A percentile compares a stretch with the other conserved stretches of the same genome.
These are phyloP conservation scores for Rana temporaria DNA, from an alignment of 2,113 vertebrate species.

Conservation along the genomic window DNA sequence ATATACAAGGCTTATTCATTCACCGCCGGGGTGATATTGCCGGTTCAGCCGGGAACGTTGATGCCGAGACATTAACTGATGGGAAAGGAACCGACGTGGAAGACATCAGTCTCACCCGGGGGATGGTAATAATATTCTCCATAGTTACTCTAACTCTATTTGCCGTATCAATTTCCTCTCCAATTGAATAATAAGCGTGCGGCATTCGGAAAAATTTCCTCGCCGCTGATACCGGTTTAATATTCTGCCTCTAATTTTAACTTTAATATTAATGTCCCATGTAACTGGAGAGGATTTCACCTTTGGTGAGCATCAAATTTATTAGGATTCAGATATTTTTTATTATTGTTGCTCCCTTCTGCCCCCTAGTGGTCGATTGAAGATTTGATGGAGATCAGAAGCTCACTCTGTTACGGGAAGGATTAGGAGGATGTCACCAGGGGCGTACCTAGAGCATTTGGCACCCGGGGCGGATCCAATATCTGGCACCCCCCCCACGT, in stretches of 20 bases:
- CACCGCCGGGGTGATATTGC: not conserved
- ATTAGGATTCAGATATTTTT: not conserved
- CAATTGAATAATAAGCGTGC: slow-evolving; percentile 26
- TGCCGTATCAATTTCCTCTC: slow-evolving; percentile 49
- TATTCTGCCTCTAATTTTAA: slow-evolving; percentile 44
- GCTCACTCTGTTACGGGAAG: too few relatives aligned
- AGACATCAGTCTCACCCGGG: not conserved
- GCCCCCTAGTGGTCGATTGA: not conserved
- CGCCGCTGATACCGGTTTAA: slow-evolving; percentile 15
- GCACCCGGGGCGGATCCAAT: too few relatives aligned
- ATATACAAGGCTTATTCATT: not conserved
- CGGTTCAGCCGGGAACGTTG: slow-evolving; percentile 17
- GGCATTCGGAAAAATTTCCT: not conserved
- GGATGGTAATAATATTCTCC: slow-evolving; percentile 17
- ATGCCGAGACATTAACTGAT: slow-evolving; percentile 11
- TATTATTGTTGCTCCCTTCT: not conserved
- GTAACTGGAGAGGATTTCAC: slow-evolving; percentile 21
- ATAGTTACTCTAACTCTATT: slow-evolving; percentile 47
- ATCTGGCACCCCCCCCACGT: too few relatives aligned
- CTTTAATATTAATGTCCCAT: slow-evolving; percentile 41
- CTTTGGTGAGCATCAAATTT: slow-evolving; percentile 7
- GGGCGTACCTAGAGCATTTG: too few relatives aligned
- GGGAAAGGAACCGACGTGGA: not conserved
- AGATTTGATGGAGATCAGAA: not conserved
- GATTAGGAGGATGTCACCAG: too few relatives aligned